A percentile compares a stretch with the other conserved stretches of the same genome.
Conservation (phyloP, 1,140 invertebrate species). For the Adoxophyes honmai region DNA sequence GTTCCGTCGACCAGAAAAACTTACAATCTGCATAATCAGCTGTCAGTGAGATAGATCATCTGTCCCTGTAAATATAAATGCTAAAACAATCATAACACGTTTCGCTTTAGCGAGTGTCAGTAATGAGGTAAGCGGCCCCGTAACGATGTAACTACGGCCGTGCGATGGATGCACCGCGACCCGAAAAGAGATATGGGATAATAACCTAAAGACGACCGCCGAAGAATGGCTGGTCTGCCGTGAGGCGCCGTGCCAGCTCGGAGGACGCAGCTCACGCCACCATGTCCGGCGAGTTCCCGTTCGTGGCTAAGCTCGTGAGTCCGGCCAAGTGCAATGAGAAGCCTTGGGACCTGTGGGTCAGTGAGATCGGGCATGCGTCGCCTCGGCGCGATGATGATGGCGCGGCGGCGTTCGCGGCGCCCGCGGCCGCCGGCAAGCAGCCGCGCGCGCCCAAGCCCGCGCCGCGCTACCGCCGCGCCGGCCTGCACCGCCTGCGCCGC, state of each 20-base stretch:
- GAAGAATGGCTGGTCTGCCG: constrained; percentile 56
- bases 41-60: constrained; percentile 78
- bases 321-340: constrained; percentile 72
- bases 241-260: constrained; percentile 48
- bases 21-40: constrained; percentile 78
- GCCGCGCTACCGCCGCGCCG: constrained; percentile 46
- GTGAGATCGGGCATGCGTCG: constrained; percentile 68
- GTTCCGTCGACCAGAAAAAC: constrained; percentile 72
- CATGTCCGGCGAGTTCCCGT: constrained; percentile 67
- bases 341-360: constrained; percentile 74
- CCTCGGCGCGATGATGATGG: constrained; percentile 59
- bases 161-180: constrained; percentile 36
- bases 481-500: constrained; percentile 58
- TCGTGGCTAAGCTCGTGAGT: constrained; percentile 59
- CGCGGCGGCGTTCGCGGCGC: constrained; percentile 39
- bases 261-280: constrained; percentile 40
- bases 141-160: constrained; percentile 53
- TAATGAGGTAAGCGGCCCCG: constrained; percentile 50
- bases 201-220: constrained; percentile 68
- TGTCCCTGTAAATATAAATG: constrained; percentile 77
- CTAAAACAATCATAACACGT: constrained; percentile 72
- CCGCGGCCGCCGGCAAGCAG: constrained; percentile 42
- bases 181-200: constrained; percentile 68
- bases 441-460: constrained; percentile 47
- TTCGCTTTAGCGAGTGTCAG: constrained; percentile 45